Base-by-base conservation (phyloP, 2,888 invertebrate genomes). In the Drosophila bunnanda region DNA sequence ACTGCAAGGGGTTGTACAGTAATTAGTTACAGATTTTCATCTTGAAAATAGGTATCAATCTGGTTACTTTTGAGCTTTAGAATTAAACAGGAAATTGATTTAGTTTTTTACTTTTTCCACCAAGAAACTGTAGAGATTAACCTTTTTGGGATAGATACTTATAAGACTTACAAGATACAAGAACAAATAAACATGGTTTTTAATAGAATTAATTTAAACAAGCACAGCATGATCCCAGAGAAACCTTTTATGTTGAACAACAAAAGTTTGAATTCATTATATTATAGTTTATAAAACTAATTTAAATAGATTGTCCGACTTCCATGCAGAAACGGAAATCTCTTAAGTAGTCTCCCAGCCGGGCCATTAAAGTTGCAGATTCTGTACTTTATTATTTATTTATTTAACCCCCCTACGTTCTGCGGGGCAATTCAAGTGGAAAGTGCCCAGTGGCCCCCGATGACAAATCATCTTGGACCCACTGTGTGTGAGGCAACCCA, bases 401-500 rank as follows among this genome's bases (percentile, higher is more conserved):
- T 32, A 38, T 22, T 60, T 46, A 43, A 60, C 60, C 44, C 44
- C 22, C 44, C 25, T 38, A 36, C 30, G 17, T 17, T 43, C 30
- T 44, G 7, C 10, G n/a, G 13, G 41, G 22, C 22, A 55, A 41
- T 22, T 41, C 41, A 57, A 39, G 60, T 57, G 60, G 60, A 60
- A 60, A 57, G 57, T 25, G 30, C 32, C 30, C 38, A 41, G 30
- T 50, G 30, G n/a, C 60, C 57, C 22, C 58, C 38, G 17, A n/a
- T 22, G 57, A 65, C 43, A 52, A 34, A 34, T 65, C 53, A 52
- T 13, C 53, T 38, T 67, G 38, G 36, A 52, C 55, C 72, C 81
- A 77, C 68, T 59, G 71, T 75, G 59, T 75, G 57, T 38, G 38
- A 20, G 22, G 32, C 55, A 38, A 50, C 32, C 43, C 54, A 52